A percentile compares a stretch with the other conserved stretches of the same genome.
Evolutionary conservation across 1,140 invertebrate genomes (phyloP).

Genomic region (Heliconius nattereri): DNA sequence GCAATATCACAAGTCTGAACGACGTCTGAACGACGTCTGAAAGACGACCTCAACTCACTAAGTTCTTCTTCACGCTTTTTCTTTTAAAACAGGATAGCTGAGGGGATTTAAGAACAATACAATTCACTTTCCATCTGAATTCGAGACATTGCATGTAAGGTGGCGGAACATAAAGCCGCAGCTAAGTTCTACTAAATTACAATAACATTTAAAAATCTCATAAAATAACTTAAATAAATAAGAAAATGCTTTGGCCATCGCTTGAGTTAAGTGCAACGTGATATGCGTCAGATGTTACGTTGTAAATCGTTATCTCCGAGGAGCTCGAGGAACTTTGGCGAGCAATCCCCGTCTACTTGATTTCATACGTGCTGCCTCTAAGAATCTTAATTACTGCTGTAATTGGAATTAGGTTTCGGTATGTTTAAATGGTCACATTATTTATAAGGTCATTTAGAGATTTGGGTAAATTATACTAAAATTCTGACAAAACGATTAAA

Average conservation of each 20-base stretch:
- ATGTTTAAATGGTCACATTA: not conserved
- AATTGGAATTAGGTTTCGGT: not conserved
- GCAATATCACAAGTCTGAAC: too few relatives aligned
- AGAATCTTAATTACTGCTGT: not conserved
- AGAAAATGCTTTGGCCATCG: not conserved
- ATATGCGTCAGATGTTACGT: slow-evolving; percentile 10
- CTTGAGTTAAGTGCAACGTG: not conserved
- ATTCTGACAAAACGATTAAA: not conserved
- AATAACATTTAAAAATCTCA: not conserved
- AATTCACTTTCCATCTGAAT: too few relatives aligned
- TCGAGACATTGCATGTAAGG: too few relatives aligned
- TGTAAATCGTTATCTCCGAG: slow-evolving; percentile 12
- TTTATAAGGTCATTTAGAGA: not conserved
- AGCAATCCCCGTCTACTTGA: slow-evolving; percentile 10
- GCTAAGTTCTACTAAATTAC: not conserved
- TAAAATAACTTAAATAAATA: not conserved
- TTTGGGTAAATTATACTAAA: not conserved
- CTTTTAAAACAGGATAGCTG: too few relatives aligned
- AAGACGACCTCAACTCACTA: too few relatives aligned
- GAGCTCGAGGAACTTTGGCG: not conserved
- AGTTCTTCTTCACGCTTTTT: too few relatives aligned
- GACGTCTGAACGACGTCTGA: too few relatives aligned
- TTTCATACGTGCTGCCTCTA: slow-evolving; percentile 7
- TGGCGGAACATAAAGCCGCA: too few relatives aligned
- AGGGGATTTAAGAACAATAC: too few relatives aligned